Percentiles rank a stretch among this genome's conserved stretches.
Conservation (phyloP, 2,113 vertebrate species). For the Xiphophorus couchianus region DNA sequence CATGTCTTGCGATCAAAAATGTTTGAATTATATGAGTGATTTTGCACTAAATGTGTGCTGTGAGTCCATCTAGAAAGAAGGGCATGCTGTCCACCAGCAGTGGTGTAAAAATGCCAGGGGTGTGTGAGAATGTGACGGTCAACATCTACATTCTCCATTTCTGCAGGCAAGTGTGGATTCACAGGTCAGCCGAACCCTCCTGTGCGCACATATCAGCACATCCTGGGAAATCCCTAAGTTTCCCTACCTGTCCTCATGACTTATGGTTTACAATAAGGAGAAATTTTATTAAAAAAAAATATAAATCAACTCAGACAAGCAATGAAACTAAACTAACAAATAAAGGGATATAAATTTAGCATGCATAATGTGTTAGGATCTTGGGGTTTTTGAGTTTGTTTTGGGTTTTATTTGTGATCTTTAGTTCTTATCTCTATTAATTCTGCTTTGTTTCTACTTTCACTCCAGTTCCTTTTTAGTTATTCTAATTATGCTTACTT, state of each 20-base stretch:
- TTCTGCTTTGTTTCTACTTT: too few relatives aligned
- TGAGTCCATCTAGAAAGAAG: constrained; percentile 48
- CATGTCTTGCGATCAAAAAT: background rate
- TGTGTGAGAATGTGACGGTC: constrained; percentile 78
- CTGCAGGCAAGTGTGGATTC: constrained; percentile 48
- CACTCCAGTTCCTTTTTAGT: too few relatives aligned
- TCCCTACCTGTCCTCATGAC: background rate
- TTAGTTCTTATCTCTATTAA: too few relatives aligned
- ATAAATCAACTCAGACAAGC: background rate
- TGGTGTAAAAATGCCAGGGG: constrained; percentile 72
- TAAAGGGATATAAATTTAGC: background rate
- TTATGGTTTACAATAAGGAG: background rate
- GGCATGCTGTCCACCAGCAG: constrained; percentile 52
- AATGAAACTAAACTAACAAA: background rate
- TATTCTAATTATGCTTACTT: too few relatives aligned
- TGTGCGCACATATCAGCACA: constrained; percentile 39
- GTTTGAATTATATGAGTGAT: background rate
- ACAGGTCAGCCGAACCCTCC: constrained; percentile 52
- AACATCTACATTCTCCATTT: constrained; percentile 80
- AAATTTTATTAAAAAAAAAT: background rate
- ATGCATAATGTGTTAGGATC: too few relatives aligned
- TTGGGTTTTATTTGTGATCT: too few relatives aligned
- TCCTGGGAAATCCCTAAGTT: constrained; percentile 6
- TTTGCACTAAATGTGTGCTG: constrained; percentile 23
- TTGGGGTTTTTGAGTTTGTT: too few relatives aligned